phyloP scores from a whole-genome alignment of 2,888 invertebrate genomes.

The Caenorhabditis macrosperma region DNA sequence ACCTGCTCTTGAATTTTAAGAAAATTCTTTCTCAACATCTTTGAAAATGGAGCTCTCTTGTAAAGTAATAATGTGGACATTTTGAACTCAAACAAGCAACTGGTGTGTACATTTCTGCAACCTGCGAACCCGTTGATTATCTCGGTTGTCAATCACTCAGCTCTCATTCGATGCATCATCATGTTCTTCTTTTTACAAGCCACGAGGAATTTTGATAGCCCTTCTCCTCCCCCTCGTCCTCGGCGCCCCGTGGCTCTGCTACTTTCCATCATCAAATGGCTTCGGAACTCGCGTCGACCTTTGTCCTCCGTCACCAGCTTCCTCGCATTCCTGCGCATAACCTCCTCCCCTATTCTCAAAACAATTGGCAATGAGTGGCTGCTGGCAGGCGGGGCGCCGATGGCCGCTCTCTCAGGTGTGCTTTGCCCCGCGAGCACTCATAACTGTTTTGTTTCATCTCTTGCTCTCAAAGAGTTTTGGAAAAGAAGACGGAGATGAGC shows the following conservation, averaged over 20 bases:
- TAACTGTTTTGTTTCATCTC: conserved; percentile 51
- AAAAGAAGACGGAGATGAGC: conserved; percentile 11
- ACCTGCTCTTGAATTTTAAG: no score
- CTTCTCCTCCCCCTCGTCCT: no score
- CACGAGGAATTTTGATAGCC: conserved; percentile 15
- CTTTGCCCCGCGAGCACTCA: conserved; percentile 46
- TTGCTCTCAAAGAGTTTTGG: neutral
- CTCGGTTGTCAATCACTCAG: neutral
- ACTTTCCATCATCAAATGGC: neutral
- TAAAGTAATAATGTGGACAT: no score
- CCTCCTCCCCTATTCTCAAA: conserved; percentile 22
- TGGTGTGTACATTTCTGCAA: neutral
- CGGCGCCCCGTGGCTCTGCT: no score
- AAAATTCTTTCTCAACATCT: no score
- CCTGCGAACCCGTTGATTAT: neutral
- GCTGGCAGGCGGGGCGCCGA: neutral
- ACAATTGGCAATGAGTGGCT: conserved; percentile 13
- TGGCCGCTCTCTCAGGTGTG: conserved; percentile 30
- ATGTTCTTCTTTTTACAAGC: neutral
- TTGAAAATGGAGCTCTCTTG: no score
- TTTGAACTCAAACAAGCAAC: no score
- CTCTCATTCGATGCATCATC: neutral
- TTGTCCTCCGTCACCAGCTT: no score
- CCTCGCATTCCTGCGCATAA: conserved; percentile 17
- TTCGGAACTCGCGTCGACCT: conserved; percentile 41